Evolutionary conservation across 2,888 invertebrate species (phyloP), one percentile per base, ranked within the genome.

Genomic region (Trichacis sp.): DNA sequence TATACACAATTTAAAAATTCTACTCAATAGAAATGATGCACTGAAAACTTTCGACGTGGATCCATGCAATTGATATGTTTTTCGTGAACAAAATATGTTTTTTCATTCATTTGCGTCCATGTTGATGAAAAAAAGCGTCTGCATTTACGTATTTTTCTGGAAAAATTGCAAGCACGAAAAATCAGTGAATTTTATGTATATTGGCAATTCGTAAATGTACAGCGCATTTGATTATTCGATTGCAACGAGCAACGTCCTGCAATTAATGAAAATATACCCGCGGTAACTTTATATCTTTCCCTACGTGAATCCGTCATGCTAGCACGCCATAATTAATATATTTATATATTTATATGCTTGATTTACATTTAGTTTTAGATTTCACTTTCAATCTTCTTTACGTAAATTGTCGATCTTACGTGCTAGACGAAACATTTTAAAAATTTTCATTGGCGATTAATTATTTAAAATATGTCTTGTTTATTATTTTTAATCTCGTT

Each of bases 391-490:
- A 81, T 83, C 77, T 15, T 40, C 40, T 77, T 77, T 68, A 71
- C 73, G 64, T 69, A 73, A 70, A 65, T 69, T 77, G 76, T 77
- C 76, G 72, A 72, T 61, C 77, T 82, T 81, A 81, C 70, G 67
- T 55, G 53, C 80, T 81, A 82, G 64, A 71, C 77, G 73, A 73
- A 73, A 75, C 71, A 74, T 69, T 77, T 80, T 77, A 81, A 81
- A 81, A 82, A 80, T 76, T 79, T 8, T 79, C 74, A 82, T 83
- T 83, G 82, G 82, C 82, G 81, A 79, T 79, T 82, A 82, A 79
- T 83, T 83, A 83, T 81, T 81, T 82, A 83, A 83, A 82, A 82
- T 83, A 83, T 82, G 80, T 80, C 78, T 77, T 82, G 74, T 80
- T 69, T 72, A 64, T 68, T 69, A 70, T 69, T 69, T 58, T 68